Evolutionary conservation across 1,140 invertebrate genomes (phyloP).

Genomic region (Stratiolaelaps scimitus): DNA sequence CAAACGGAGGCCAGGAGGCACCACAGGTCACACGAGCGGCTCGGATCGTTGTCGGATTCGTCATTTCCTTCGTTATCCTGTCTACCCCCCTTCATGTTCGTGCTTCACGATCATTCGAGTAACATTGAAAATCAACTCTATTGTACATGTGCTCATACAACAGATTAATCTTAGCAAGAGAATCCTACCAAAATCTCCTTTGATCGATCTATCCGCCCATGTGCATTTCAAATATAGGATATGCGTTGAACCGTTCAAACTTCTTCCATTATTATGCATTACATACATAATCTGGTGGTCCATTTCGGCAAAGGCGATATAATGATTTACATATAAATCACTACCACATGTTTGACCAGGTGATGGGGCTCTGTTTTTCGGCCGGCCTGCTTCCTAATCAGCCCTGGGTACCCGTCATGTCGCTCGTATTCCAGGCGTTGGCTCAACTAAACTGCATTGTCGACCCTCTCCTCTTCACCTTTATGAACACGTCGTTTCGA

Average conservation of each 20-base stretch:
- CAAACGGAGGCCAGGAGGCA: not conserved
- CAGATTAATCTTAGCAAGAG: no score
- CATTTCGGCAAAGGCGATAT: no score
- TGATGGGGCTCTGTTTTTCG: conserved; percentile 13
- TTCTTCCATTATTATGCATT: no score
- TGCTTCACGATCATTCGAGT: no score
- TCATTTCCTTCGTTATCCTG: conserved; percentile 11
- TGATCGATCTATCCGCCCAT: no score
- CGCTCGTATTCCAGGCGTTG: not conserved
- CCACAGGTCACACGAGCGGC: conserved; percentile 4
- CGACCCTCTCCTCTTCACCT: conserved; percentile 3
- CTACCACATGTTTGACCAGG: not conserved
- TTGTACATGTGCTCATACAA: no score
- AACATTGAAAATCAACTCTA: no score
- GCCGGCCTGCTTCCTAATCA: not conserved
- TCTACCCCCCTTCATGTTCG: conserved; percentile 6
- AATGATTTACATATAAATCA: no score
- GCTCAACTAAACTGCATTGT: conserved; percentile 17
- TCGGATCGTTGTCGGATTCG: conserved; percentile 18
- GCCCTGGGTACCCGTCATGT: not conserved
- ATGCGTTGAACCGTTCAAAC: not conserved
- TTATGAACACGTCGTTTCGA: conserved; percentile 10
- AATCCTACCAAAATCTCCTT: no score
- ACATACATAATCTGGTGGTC: no score
- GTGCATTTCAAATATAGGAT: not conserved